Percentiles rank a stretch among this genome's conserved stretches.
phyloP scores from a whole-genome alignment of 92 coral and sea anemone species.

The Siderastrea radians region DNA sequence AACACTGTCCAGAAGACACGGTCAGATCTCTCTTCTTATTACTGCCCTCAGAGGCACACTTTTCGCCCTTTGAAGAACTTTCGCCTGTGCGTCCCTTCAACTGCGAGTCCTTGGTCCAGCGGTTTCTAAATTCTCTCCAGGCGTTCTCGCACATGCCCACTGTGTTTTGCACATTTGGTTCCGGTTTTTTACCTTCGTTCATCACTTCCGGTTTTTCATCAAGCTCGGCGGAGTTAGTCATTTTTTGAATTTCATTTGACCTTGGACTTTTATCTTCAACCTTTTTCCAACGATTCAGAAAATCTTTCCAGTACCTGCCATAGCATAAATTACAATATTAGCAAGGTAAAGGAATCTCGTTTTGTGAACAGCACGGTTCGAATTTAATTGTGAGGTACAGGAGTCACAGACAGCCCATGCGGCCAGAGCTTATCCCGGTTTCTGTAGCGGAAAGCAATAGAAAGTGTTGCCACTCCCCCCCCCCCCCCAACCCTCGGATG shows the following conservation, averaged over 20 bases:
- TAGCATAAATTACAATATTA: neutral
- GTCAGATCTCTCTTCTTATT: neutral
- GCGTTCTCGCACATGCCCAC: neutral
- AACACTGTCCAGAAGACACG: neutral
- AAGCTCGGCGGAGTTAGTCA: neutral
- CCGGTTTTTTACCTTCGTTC: neutral
- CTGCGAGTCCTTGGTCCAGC: constrained; percentile 68
- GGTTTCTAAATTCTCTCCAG: constrained; percentile 46
- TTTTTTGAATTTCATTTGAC: neutral
- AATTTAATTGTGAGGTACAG: neutral
- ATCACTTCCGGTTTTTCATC: neutral
- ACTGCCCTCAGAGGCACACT: neutral
- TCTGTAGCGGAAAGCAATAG: too few species aligned
- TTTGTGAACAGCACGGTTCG: neutral
- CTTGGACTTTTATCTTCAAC: neutral
- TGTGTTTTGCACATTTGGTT: neutral
- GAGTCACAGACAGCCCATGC: neutral
- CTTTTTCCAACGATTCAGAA: constrained; percentile 40
- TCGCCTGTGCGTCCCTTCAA: neutral
- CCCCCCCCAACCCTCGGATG: too few species aligned
- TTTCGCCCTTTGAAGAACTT: neutral
- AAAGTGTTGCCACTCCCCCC: too few species aligned
- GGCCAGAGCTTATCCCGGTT: too few species aligned
- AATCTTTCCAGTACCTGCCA: constrained; percentile 41
- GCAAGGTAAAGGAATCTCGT: neutral